Evolutionary conservation across 2,888 invertebrate species (phyloP).

Genomic region (Drosophila villosipedis): DNA sequence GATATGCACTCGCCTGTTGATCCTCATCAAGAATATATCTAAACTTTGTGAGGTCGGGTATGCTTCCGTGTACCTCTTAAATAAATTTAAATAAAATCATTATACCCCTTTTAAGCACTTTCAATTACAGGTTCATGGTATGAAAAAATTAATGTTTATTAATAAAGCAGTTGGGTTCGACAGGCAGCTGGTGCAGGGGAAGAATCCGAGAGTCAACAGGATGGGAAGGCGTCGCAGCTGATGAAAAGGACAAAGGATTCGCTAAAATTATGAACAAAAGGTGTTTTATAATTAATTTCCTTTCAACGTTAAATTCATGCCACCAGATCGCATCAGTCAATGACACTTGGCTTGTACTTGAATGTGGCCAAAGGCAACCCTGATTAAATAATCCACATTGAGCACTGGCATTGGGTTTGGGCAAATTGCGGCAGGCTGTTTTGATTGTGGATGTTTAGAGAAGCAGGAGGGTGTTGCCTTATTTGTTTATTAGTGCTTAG

Average conservation of each 20-base stretch:
- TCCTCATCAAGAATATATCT: not conserved
- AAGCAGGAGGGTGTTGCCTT: constrained; percentile 16
- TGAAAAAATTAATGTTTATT: constrained; percentile 40
- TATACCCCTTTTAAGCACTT: not conserved
- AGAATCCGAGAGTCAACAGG: not conserved
- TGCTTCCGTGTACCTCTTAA: not conserved
- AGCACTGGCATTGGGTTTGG: constrained; percentile 1
- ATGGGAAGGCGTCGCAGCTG: not conserved
- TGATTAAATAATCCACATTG: constrained; percentile 22
- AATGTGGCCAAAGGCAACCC: constrained; percentile 1
- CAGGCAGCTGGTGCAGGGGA: constrained; percentile 2
- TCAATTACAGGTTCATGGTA: not conserved
- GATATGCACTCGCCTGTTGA: too few relatives aligned
- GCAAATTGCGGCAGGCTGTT: constrained; percentile 1
- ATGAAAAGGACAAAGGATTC: constrained; percentile 20
- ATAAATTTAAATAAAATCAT: not conserved
- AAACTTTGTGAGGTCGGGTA: fast-evolving
- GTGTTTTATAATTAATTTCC: constrained; percentile 68
- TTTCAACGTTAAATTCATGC: constrained; percentile 24
- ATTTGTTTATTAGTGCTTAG: constrained; percentile 51
- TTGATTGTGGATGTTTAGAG: not conserved
- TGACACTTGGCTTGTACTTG: constrained; percentile 39
- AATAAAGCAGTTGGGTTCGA: constrained; percentile 38
- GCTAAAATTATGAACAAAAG: constrained; percentile 63
- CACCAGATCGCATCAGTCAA: constrained; percentile 35